Percentiles rank a stretch among this genome's conserved stretches.
Evolutionary conservation across 2,113 vertebrate species (phyloP).

Genomic region (Ceyx melanurus): DNA sequence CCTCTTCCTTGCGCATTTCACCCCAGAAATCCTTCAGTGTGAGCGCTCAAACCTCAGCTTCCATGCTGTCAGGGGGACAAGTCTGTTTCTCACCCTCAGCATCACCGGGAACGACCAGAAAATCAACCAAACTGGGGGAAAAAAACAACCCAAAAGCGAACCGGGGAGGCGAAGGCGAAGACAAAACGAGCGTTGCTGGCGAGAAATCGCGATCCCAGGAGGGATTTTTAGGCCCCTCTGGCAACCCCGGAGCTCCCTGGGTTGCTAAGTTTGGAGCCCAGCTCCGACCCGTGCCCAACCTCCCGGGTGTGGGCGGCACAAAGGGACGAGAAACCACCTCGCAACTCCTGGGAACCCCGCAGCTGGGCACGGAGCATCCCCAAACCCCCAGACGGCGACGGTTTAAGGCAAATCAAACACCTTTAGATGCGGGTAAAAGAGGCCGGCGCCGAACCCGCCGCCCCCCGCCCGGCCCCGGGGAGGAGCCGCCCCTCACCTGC

Average conservation of each 20-base stretch:
- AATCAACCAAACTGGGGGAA: no score
- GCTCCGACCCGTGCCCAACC: not conserved
- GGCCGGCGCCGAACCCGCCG: no score
- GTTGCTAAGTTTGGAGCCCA: accelerated
- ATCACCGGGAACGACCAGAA: accelerated
- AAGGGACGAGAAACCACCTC: not conserved
- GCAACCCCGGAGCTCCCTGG: accelerated
- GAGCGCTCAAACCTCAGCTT: accelerated
- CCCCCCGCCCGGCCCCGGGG: no score
- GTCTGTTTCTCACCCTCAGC: accelerated
- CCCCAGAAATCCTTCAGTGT: not conserved
- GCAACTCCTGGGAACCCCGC: not conserved
- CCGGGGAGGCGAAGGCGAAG: not conserved
- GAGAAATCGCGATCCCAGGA: accelerated
- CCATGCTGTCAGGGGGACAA: not conserved
- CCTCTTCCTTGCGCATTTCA: no score
- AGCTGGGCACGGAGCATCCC: not conserved
- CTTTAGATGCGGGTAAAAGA: no score
- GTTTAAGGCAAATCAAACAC: not conserved
- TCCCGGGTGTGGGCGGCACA: not conserved
- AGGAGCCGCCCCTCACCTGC: not conserved
- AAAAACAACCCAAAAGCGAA: no score
- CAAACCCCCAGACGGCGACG: not conserved
- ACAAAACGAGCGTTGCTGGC: accelerated
- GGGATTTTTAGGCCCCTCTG: not conserved